Evolutionary conservation across 1,140 invertebrate genomes (phyloP), one percentile per base, ranked within the genome.

Genomic region (Drosophila ogumai): DNA sequence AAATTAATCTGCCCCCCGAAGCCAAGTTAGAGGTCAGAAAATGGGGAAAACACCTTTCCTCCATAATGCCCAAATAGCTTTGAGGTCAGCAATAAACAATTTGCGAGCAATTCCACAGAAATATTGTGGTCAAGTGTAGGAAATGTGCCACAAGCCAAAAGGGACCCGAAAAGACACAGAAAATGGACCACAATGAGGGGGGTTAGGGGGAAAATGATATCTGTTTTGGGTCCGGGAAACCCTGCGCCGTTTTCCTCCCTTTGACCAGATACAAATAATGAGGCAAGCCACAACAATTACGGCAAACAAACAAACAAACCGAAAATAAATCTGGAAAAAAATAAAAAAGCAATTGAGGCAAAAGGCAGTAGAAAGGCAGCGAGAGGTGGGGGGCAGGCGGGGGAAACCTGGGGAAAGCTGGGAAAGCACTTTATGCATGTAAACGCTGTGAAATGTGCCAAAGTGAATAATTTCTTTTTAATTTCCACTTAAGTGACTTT

Each of bases 401-500:
- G 15, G 15, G 3, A 46, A 46, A 43, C 22, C 65, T 46, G 64
- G 65, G 67, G 25, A 34, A 61, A 43, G 15, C 52, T 28, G 64
- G 65, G 13, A 54, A 71, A 47, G 13, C 64, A 25, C 64, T 69
- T 54, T 46, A 43, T 47, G 41, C 47, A 22, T 75, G 60, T 59
- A 61, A 71, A 61, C 38, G 55, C 41, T 68, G 73, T 68, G 38
- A 76, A 69, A 60, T 78, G 75, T 69, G 74, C 64, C 75, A 78
- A 78, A 78, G 75, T 78, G 75, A 78, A 77, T 78, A 78, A 78
- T 78, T 78, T 78, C 75, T 78, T 78, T 78, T 78, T 78, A 78
- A 78, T 78, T 78, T 78, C 75, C 75, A 78, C 75, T 78, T 78
- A 78, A 78, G 75, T 78, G 75, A 77, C 64, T 77, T 78, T 78